Conservation (phyloP, 2,797 vertebrate genomes). For the Karalla daura region DNA sequence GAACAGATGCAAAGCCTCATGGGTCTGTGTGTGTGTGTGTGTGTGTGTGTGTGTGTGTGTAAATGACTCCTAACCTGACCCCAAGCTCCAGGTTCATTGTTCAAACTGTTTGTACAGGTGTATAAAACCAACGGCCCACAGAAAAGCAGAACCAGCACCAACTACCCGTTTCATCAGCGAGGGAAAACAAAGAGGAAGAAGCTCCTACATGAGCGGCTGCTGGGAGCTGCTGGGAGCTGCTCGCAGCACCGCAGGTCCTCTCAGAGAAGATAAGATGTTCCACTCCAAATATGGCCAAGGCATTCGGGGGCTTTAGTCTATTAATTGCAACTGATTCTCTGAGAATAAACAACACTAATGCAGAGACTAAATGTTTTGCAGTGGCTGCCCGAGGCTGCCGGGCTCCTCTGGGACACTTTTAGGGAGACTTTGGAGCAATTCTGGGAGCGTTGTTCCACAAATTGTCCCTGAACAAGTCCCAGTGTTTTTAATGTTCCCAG, state of each 20-base stretch:
- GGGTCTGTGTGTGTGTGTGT: constrained; percentile 16
- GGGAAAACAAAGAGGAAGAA: constrained; percentile 22
- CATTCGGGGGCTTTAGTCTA: constrained; percentile 50
- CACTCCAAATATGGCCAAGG: constrained; percentile 80
- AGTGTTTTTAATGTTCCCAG: background rate
- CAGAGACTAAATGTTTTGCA: constrained; percentile 48
- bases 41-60: constrained; percentile 27
- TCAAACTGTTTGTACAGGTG: constrained; percentile 55
- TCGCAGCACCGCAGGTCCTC: constrained; percentile 66
- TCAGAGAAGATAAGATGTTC: constrained; percentile 72
- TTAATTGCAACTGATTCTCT: constrained; percentile 45
- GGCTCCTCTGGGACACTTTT: constrained; percentile 38
- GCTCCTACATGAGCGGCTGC: background rate
- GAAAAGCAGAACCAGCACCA: constrained; percentile 29
- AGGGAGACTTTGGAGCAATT: constrained; percentile 39
- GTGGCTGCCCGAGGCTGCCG: constrained; percentile 22
- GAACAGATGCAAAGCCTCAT: too few relatives aligned
- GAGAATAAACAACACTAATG: constrained; percentile 56
- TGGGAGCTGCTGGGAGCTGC: constrained; percentile 43
- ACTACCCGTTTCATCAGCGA: constrained; percentile 20
- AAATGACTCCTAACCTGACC: constrained; percentile 8
- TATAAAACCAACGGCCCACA: constrained; percentile 3
- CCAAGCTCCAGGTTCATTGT: constrained; percentile 10
- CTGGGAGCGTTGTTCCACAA: constrained; percentile 20
- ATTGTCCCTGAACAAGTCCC: background rate